These are phyloP conservation scores for Dreissena rostriformis DNA, from an alignment of 1,140 invertebrate genomes.

Conservation along the genomic window DNA sequence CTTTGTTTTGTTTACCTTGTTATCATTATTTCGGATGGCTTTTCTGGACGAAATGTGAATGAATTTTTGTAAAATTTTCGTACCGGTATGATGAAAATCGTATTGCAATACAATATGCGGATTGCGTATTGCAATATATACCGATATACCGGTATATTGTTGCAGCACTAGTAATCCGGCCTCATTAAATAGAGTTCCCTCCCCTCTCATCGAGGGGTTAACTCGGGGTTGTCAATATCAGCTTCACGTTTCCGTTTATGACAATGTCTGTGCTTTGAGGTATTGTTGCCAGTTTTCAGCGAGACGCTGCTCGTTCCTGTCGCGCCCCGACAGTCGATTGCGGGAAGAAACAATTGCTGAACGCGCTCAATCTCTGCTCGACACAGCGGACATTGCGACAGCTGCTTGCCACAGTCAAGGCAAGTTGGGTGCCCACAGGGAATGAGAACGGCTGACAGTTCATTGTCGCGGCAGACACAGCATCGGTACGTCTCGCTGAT, in stretches of 20 bases:
- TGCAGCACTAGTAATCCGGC: too few species aligned
- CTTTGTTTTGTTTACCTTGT: too few species aligned
- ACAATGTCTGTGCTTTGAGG: constrained; percentile 1
- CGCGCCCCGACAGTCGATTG: constrained; percentile 36
- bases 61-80: too few species aligned
- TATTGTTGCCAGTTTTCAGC: constrained; percentile 11
- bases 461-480: constrained; percentile 95
- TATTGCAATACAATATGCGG: too few species aligned
- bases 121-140: too few species aligned
- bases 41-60: too few species aligned
- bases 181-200: too few species aligned
- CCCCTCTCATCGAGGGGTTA: too few species aligned
- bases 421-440: constrained; percentile 95
- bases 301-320: constrained; percentile 31
- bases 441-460: constrained; percentile 93
- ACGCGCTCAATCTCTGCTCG: constrained; percentile 81
- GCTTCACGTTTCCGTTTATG: constrained; percentile 40
- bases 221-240: neutral
- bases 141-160: too few species aligned
- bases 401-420: constrained; percentile 88
- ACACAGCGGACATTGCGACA: constrained; percentile 92
- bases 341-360: constrained; percentile 69
- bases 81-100: too few species aligned
- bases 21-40: too few species aligned
- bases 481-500: constrained; percentile 84